phyloP scores from a whole-genome alignment of 2,797 vertebrate species.

The Bucorvus abyssinicus region DNA sequence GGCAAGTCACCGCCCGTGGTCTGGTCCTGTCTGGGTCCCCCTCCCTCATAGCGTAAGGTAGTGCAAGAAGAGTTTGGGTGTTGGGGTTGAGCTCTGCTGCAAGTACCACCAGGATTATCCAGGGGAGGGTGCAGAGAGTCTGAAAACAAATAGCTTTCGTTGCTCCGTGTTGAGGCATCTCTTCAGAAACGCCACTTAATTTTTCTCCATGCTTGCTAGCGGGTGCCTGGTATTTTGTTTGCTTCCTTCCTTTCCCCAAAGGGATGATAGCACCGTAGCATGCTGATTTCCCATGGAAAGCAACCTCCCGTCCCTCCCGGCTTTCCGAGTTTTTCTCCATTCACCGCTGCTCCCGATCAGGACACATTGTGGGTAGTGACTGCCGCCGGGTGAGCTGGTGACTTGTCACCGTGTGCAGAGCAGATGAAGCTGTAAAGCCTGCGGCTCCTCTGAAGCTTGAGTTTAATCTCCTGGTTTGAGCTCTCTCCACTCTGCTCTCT shows the following conservation, averaged over 20 bases:
- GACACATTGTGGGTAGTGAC: fast-evolving
- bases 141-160: neutral
- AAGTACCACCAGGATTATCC: fast-evolving
- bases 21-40: neutral
- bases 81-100: neutral
- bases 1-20: neutral
- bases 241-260: neutral
- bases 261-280: neutral
- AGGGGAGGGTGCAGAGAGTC: neutral
- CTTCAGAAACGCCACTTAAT: neutral
- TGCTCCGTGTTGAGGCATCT: neutral
- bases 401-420: neutral
- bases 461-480: neutral
- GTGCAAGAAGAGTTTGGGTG: neutral
- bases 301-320: neutral
- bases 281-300: neutral
- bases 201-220: neutral
- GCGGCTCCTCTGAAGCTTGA: neutral
- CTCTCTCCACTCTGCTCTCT: fast-evolving
- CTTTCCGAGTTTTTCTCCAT: neutral
- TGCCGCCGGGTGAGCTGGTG: neutral
- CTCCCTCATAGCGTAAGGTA: neutral
- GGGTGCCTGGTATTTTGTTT: neutral
- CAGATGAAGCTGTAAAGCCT: neutral
- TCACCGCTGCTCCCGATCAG: fast-evolving